These are phyloP conservation scores for Palythoa caribaeorum DNA, from an alignment of 92 coral and sea anemone species.

Conservation along the genomic window DNA sequence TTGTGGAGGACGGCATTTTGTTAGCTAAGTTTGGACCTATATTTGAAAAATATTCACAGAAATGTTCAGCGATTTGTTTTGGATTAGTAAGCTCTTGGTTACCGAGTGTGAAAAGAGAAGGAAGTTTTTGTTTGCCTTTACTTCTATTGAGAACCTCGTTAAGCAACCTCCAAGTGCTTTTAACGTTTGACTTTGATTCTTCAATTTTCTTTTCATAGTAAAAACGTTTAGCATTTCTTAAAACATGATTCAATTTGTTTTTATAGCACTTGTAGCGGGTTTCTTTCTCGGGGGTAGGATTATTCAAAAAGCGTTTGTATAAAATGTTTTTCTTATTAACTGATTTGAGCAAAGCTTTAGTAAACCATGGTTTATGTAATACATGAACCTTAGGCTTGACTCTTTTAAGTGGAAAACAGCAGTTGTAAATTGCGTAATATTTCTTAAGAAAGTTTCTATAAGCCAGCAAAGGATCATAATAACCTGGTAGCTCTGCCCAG, in stretches of 20 bases:
- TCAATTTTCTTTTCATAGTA: slow-evolving; percentile 26
- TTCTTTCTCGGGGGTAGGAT: slow-evolving; percentile 1
- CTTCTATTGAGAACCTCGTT: slow-evolving; percentile 14
- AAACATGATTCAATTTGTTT: slow-evolving; percentile 12
- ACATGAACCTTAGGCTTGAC: slow-evolving; percentile 1
- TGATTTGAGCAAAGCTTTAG: slow-evolving; percentile 6
- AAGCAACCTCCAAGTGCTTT: slow-evolving; percentile 22
- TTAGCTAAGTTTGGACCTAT: background rate
- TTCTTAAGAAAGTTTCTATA: too few relatives aligned
- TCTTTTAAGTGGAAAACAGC: slow-evolving; percentile 5
- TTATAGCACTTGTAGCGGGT: slow-evolving; percentile 15
- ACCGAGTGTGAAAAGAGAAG: background rate
- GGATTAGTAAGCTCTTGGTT: background rate
- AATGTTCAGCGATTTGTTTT: background rate
- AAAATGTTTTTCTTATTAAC: slow-evolving; percentile 8
- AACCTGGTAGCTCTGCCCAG: too few relatives aligned
- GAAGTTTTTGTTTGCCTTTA: background rate
- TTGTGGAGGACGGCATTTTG: background rate
- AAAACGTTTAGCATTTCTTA: slow-evolving; percentile 20
- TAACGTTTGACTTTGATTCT: slow-evolving; percentile 19
- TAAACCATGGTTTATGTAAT: slow-evolving; percentile 5
- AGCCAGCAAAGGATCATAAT: too few relatives aligned
- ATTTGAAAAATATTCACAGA: background rate
- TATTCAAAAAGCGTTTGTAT: slow-evolving; percentile 5
- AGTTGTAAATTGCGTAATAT: too few relatives aligned